Percentiles rank a stretch among this genome's conserved stretches.
Evolutionary conservation across 2,113 vertebrate genomes (phyloP).

Genomic region (Mixornis gularis): DNA sequence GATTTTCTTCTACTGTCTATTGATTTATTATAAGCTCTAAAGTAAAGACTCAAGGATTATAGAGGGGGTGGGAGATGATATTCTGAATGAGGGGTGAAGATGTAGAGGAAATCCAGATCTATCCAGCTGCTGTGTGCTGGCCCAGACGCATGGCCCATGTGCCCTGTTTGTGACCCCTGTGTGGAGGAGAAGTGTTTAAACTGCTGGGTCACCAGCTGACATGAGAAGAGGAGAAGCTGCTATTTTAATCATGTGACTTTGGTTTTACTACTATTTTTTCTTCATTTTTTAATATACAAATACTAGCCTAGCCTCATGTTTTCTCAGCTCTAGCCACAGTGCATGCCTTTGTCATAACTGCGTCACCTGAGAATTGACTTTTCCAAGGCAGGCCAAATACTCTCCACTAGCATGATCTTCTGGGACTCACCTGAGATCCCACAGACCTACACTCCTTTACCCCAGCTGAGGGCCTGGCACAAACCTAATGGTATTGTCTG

Average conservation of each 20-base stretch:
- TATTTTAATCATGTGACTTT: background rate
- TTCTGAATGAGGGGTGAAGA: background rate
- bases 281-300: background rate
- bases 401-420: background rate
- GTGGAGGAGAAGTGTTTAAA: background rate
- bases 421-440: background rate
- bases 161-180: background rate
- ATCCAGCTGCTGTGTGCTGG: background rate
- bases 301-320: background rate
- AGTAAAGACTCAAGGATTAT: conserved; percentile 22
- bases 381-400: background rate
- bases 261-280: background rate
- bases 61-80: background rate
- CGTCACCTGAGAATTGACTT: background rate
- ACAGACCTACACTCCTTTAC: background rate
- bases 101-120: background rate
- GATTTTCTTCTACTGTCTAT: conserved; percentile 53
- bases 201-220: background rate
- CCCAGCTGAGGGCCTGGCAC: background rate
- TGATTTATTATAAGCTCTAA: conserved; percentile 34
- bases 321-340: background rate
- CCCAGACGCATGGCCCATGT: background rate
- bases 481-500: background rate
- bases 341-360: background rate
- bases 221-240: background rate